phyloP scores from a whole-genome alignment of 2,113 vertebrate genomes.

The Oreochromis spilurus region DNA sequence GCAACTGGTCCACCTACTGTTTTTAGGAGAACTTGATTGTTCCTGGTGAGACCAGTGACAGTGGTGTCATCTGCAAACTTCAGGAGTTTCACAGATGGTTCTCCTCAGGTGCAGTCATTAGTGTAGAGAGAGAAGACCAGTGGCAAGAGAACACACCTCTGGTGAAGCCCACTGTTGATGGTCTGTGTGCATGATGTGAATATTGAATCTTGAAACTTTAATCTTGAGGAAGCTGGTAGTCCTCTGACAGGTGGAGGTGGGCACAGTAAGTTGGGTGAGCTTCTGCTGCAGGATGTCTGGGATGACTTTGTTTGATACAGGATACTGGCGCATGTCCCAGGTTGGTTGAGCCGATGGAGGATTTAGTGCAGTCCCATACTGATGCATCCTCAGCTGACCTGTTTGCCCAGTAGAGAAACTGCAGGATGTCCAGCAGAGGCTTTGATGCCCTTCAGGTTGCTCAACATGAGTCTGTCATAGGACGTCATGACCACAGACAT shows the following conservation, averaged over 20 bases:
- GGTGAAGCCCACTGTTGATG: not conserved
- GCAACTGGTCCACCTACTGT: not conserved
- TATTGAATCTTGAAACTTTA: not conserved
- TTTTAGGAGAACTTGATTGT: fast-evolving
- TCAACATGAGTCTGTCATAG: fast-evolving
- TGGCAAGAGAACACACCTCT: fast-evolving
- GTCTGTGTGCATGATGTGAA: not conserved
- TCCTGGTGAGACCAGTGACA: fast-evolving
- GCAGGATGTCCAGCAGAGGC: fast-evolving
- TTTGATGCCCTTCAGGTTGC: fast-evolving
- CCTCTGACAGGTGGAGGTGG: not conserved
- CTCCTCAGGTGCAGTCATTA: fast-evolving
- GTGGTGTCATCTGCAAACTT: not conserved
- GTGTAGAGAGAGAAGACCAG: not conserved
- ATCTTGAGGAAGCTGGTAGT: not conserved
- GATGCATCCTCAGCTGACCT: not conserved
- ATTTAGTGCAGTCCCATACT: fast-evolving
- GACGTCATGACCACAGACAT: no score
- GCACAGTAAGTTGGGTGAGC: not conserved
- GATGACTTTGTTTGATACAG: not conserved
- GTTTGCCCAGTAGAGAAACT: not conserved
- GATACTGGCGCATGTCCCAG: fast-evolving
- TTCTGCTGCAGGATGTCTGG: fast-evolving
- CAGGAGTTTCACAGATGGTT: fast-evolving
- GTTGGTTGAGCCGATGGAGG: fast-evolving